These are phyloP conservation scores for Limnephilus rhombicus DNA, from an alignment of 2,888 invertebrate genomes.

Conservation along the genomic window DNA sequence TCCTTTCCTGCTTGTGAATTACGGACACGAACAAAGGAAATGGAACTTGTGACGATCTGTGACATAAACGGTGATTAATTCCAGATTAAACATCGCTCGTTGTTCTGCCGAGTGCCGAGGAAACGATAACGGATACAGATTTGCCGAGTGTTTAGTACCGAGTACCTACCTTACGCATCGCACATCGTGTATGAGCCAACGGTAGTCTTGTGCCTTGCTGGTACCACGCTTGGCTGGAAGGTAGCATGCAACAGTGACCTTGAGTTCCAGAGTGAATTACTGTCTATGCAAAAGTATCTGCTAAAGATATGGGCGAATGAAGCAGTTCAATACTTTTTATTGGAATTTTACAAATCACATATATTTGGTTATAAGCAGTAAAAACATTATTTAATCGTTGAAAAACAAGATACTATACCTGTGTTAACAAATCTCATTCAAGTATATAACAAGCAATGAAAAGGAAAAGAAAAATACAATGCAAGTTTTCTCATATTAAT, in stretches of 20 bases:
- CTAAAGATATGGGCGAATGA: neutral
- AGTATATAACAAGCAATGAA: too few species aligned
- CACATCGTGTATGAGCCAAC: neutral
- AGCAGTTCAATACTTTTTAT: neutral
- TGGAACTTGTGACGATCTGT: neutral
- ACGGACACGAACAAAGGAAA: slow-evolving; percentile 10
- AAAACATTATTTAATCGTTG: too few species aligned
- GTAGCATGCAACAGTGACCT: neutral
- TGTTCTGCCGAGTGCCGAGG: neutral
- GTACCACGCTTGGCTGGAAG: neutral
- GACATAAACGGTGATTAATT: neutral
- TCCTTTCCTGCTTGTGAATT: slow-evolving; percentile 18
- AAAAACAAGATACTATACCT: too few species aligned
- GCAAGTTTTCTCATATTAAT: too few species aligned
- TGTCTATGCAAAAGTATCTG: neutral
- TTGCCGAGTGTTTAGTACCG: neutral
- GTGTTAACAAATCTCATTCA: too few species aligned
- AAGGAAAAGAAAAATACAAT: too few species aligned
- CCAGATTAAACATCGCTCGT: neutral
- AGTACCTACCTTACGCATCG: neutral
- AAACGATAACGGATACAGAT: neutral
- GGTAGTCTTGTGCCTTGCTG: neutral
- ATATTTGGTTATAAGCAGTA: neutral
- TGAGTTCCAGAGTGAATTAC: neutral
- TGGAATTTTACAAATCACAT: too few species aligned